Evolutionary conservation across 2,797 vertebrate species (phyloP).

Genomic region (Typhlichthys subterraneus): DNA sequence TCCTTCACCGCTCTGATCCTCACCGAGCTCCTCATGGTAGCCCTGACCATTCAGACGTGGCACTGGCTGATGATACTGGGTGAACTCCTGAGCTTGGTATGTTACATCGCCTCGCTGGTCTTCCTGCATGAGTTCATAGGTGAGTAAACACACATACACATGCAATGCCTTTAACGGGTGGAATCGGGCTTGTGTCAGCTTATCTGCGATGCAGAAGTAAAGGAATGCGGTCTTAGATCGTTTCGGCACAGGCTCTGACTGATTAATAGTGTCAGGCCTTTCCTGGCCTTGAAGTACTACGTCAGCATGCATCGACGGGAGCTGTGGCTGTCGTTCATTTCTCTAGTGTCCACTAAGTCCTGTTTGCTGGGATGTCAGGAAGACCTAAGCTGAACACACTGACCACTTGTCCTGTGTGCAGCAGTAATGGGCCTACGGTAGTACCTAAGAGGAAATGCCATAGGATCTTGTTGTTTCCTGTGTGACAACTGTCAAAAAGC

Average conservation of each 20-base stretch:
- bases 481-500: slow-evolving; percentile 6
- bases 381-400: slow-evolving; percentile 52
- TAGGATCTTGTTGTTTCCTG: slow-evolving; percentile 60
- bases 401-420: slow-evolving; percentile 27
- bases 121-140: slow-evolving; percentile 97
- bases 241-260: slow-evolving; percentile 10
- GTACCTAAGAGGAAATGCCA: slow-evolving; percentile 70
- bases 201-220: slow-evolving; percentile 7
- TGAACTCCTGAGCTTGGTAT: slow-evolving; percentile 92
- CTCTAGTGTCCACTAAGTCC: slow-evolving; percentile 52
- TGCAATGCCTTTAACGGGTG: neutral
- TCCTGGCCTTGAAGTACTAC: slow-evolving; percentile 53
- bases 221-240: neutral
- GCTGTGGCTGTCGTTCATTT: slow-evolving; percentile 14
- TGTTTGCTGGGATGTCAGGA: slow-evolving; percentile 44
- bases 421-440: slow-evolving; percentile 1
- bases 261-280: slow-evolving; percentile 31
- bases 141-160: slow-evolving; percentile 60
- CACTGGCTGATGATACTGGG: slow-evolving; percentile 99
- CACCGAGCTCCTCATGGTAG: slow-evolving; percentile 98
- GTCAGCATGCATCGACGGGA: slow-evolving; percentile 41
- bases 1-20: slow-evolving; percentile 98
- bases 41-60: slow-evolving; percentile 96
- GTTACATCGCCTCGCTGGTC: slow-evolving; percentile 94
- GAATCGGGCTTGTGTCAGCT: neutral